Conservation (phyloP, 2,113 vertebrate genomes). For the Lates calcarifer region DNA sequence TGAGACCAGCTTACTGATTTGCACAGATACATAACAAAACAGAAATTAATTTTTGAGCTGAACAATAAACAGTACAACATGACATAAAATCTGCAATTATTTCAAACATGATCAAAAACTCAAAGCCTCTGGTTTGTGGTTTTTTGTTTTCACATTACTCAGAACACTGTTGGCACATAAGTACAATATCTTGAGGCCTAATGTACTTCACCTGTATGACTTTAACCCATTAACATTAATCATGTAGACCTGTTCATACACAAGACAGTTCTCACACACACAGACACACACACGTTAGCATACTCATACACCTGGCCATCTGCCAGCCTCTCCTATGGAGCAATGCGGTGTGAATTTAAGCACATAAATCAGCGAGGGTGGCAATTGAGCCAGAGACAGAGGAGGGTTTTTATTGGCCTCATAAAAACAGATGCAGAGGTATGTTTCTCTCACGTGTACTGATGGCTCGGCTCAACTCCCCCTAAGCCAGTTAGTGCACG, state of each 20-base stretch:
- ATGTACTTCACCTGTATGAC: conserved; percentile 59
- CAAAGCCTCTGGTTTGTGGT: conserved; percentile 24
- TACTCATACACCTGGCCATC: conserved; percentile 74
- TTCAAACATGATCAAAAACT: conserved; percentile 16
- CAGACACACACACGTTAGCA: conserved; percentile 20
- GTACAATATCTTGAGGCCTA: conserved; percentile 35
- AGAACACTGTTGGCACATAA: conserved; percentile 45
- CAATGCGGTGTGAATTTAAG: conserved; percentile 73
- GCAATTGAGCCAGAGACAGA: conserved; percentile 78
- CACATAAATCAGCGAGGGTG: conserved; percentile 83
- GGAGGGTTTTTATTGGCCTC: conserved; percentile 81
- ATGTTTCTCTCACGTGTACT: conserved; percentile 79
- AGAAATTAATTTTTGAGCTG: conserved; percentile 22
- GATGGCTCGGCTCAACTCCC: conserved; percentile 59
- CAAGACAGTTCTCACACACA: conserved; percentile 39
- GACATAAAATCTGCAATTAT: neutral
- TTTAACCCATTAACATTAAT: conserved; percentile 69
- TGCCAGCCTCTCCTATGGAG: conserved; percentile 79
- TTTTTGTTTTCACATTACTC: conserved; percentile 42
- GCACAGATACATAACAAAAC: neutral
- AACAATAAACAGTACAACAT: conserved; percentile 22
- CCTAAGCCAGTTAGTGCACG: conserved; percentile 76
- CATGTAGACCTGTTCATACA: conserved; percentile 62
- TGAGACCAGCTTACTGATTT: conserved; percentile 7
- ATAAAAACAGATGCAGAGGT: conserved; percentile 83